Evolutionary conservation across 2,888 invertebrate genomes (phyloP).

Genomic region (Steinernema carpocapsae): DNA sequence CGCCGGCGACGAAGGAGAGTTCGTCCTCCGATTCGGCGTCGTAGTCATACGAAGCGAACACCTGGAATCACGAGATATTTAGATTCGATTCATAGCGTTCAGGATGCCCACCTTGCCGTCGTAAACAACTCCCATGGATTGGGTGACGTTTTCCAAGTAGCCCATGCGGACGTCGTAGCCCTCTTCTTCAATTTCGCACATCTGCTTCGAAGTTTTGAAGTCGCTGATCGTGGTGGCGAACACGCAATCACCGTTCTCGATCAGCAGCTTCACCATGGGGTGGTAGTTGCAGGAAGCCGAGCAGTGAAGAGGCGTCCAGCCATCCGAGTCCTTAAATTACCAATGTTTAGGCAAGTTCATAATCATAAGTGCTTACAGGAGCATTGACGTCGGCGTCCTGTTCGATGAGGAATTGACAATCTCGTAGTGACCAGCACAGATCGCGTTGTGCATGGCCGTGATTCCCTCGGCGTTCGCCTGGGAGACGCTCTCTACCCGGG

Average conservation of each 20-base stretch:
- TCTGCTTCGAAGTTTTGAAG: slow-evolving; percentile 97
- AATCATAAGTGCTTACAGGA: slow-evolving; percentile 74
- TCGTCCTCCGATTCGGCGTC: slow-evolving; percentile 88
- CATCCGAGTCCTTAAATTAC: slow-evolving; percentile 61
- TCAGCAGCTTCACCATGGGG: slow-evolving; percentile 94
- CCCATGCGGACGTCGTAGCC: slow-evolving; percentile 81
- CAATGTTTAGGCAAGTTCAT: not conserved
- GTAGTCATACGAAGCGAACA: slow-evolving; percentile 93
- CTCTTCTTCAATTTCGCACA: slow-evolving; percentile 98
- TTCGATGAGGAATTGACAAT: slow-evolving; percentile 95
- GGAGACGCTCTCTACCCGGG: slow-evolving; percentile 80
- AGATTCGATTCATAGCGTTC: not conserved
- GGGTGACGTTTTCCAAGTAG: slow-evolving; percentile 59
- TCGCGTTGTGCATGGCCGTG: slow-evolving; percentile 97
- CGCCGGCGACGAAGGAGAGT: slow-evolving; percentile 83
- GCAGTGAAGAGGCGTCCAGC: slow-evolving; percentile 93
- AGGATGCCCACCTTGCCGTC: slow-evolving; percentile 50
- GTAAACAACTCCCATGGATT: slow-evolving; percentile 61
- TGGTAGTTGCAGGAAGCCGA: slow-evolving; percentile 96
- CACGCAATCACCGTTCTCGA: slow-evolving; percentile 95
- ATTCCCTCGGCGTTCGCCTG: slow-evolving; percentile 99
- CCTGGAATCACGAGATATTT: slow-evolving; percentile 72
- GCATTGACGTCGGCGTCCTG: slow-evolving; percentile 99
- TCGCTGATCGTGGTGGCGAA: slow-evolving; percentile 97
- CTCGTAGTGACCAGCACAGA: slow-evolving; percentile 97